Evolutionary conservation across 2,113 vertebrate species (phyloP).

Genomic region (Scolopax mira): DNA sequence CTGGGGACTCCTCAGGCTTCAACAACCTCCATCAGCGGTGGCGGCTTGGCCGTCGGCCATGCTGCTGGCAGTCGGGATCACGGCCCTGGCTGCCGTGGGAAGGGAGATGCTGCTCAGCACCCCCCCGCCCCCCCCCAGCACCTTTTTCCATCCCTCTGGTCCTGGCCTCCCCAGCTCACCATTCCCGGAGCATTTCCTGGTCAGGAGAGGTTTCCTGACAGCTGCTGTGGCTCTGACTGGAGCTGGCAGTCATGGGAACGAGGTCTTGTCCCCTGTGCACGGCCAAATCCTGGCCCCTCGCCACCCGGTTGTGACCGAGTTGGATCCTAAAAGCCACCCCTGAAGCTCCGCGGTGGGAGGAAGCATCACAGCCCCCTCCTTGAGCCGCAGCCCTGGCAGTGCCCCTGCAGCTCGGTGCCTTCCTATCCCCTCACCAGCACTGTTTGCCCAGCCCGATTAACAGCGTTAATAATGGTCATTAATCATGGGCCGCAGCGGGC

Average conservation of each 20-base stretch:
- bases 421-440: background rate
- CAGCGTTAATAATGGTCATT: conserved; percentile 35
- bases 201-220: conserved; percentile 30
- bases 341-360: rapidly evolving
- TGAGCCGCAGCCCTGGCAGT: rapidly evolving
- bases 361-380: background rate
- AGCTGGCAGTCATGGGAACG: background rate
- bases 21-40: background rate
- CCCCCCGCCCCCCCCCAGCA: no score
- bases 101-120: background rate
- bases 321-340: background rate
- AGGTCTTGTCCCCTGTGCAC: rapidly evolving
- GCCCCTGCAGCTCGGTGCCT: background rate
- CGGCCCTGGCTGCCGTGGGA: rapidly evolving
- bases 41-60: background rate
- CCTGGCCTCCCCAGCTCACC: background rate
- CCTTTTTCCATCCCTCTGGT: background rate
- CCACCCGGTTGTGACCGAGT: rapidly evolving
- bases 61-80: background rate
- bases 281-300: background rate
- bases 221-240: background rate
- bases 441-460: conserved; percentile 52
- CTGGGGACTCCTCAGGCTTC: background rate
- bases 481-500: conserved; percentile 16
- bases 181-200: background rate